Conservation (phyloP, 1,140 invertebrate genomes). For the Pseudomyrmex cubaensis region DNA sequence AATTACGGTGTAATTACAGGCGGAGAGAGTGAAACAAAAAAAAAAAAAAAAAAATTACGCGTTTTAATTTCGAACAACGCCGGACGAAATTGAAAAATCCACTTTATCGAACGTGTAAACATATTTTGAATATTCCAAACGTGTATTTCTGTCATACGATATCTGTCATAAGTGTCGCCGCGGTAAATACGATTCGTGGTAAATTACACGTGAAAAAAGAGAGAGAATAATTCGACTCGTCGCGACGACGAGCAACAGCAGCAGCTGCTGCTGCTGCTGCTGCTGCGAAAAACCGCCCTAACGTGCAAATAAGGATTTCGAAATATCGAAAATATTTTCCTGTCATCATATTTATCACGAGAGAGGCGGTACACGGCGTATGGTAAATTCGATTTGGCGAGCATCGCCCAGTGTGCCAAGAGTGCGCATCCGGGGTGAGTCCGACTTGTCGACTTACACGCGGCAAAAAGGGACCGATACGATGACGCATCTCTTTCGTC, state of each 20-base stretch:
- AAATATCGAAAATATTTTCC: conserved; percentile 49
- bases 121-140: neutral
- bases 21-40: neutral
- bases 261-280: neutral
- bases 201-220: neutral
- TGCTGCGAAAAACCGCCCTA: neutral
- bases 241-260: neutral
- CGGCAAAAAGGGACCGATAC: neutral
- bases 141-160: neutral
- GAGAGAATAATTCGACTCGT: conserved; percentile 11
- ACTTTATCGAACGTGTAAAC: conserved; percentile 17
- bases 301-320: conserved; percentile 29
- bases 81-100: conserved; percentile 33
- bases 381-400: conserved; percentile 55
- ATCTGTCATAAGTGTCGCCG: neutral
- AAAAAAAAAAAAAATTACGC: conserved; percentile 22
- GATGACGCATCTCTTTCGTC: neutral
- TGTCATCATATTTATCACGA: conserved; percentile 41
- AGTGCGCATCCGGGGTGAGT: conserved; percentile 20
- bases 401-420: conserved; percentile 23
- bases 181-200: conserved; percentile 12
- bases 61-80: conserved; percentile 44
- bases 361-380: neutral
- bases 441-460: conserved; percentile 12
- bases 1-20: conserved; percentile 43